phyloP scores from a whole-genome alignment of 2,797 vertebrate genomes.

The Huso huso region DNA sequence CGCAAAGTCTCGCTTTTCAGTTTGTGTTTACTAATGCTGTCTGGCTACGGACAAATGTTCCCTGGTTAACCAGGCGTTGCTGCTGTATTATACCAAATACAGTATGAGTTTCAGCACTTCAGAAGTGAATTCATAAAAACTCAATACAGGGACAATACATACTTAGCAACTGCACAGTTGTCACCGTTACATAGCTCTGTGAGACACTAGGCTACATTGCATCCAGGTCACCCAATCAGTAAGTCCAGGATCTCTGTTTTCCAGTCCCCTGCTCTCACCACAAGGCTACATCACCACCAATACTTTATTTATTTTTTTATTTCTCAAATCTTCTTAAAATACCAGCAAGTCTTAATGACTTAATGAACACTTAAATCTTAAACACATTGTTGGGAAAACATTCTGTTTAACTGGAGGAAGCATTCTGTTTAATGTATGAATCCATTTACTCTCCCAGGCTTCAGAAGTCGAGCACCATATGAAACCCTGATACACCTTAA shows the following conservation, averaged over 20 bases:
- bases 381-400: not conserved
- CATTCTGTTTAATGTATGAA: conserved; percentile 20
- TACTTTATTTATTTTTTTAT: not conserved
- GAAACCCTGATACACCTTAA: too few relatives aligned
- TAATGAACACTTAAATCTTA: conserved; percentile 9
- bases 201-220: too few relatives aligned
- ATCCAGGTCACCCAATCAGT: too few relatives aligned
- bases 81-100: not conserved
- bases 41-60: too few relatives aligned
- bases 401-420: conserved; percentile 12
- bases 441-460: conserved; percentile 14
- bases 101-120: not conserved
- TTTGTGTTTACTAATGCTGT: too few relatives aligned
- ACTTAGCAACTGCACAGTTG: too few relatives aligned
- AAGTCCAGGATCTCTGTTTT: too few relatives aligned
- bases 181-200: too few relatives aligned
- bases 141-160: not conserved
- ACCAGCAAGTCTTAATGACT: not conserved
- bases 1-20: too few relatives aligned
- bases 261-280: not conserved
- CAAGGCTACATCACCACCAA: not conserved
- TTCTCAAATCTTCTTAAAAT: not conserved
- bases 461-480: not conserved
- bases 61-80: too few relatives aligned
- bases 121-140: not conserved